Base-by-base conservation (phyloP, 2,888 invertebrate genomes). In the Eurytoma adleriae region DNA sequence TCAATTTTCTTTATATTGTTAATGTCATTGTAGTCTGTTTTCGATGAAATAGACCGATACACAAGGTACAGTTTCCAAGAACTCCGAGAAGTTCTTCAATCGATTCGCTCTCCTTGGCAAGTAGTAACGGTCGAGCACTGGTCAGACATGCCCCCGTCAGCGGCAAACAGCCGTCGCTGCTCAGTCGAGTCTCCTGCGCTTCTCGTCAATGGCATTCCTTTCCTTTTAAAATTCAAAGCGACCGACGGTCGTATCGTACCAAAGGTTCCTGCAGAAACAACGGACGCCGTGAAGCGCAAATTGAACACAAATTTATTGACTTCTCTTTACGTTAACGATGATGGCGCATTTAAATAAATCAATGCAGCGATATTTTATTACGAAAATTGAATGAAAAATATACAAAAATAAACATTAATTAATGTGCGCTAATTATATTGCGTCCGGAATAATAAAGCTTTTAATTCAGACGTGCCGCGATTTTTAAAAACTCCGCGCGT, bases 31-130 rank as follows among this genome's bases (percentile, higher is more conserved):
- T 40, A 40, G 10, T 10, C 10, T 10, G 10, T 40, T 40, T 40
- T 20, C 10, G 13, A 20, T 20, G 20, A 3, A 59, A 61, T 27
- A 5, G 40, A 7, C 10, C 3, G 24, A 61, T 4, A 3, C 24
- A 13, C 27, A 7, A 3, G 5, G 5, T 27, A 24, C 27, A 13
- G 14, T 27, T 4, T 16, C 54, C 16, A 54, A 14, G n/a, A 54
- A 54, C 59, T 20, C 27, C 0, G 50, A 7, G 12, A 66, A 66
- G 50, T 20, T 66, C 48, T 50, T 48, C 66, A 66, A 66, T 66
- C 40, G 48, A 66, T 50, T 40, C 20, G 0, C 27, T 27, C 27
- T 61, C 16, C 27, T 10, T 20, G 48, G 10, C 48, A 20, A 48
- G 48, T 66, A 66, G 18, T 48, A 50, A 66, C 18, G 48, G 13